These are phyloP conservation scores for Nemoura dubitans DNA, from an alignment of 2,888 invertebrate genomes.

Conservation along the genomic window DNA sequence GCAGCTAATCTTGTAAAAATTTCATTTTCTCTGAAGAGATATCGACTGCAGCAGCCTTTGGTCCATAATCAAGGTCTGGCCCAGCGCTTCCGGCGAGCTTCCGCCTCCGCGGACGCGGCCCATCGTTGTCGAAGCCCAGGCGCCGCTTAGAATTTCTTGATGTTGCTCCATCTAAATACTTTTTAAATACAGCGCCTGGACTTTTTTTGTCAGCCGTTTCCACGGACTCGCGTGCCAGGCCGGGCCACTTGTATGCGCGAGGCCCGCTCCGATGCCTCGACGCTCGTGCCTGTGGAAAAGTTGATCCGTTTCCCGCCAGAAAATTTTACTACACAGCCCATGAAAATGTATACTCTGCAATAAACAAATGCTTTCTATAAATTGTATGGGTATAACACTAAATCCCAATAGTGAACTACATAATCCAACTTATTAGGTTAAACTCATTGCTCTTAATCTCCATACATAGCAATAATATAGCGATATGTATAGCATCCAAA, in stretches of 20 bases:
- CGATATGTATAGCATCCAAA: too few relatives aligned
- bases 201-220: constrained; percentile 28
- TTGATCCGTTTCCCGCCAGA: constrained; percentile 39
- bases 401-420: not conserved
- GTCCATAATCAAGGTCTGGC: constrained; percentile 29
- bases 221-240: constrained; percentile 42
- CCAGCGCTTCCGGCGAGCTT: not conserved
- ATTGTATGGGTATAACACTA: too few relatives aligned
- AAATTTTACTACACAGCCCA: constrained; percentile 41
- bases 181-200: constrained; percentile 31
- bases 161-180: not conserved
- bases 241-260: constrained; percentile 37
- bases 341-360: too few relatives aligned
- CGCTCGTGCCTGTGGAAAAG: constrained; percentile 29
- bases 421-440: not conserved
- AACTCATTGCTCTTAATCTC: too few relatives aligned
- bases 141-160: not conserved
- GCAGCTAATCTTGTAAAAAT: not conserved
- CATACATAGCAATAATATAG: too few relatives aligned
- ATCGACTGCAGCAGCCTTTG: constrained; percentile 9
- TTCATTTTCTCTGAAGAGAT: not conserved
- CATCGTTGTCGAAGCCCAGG: not conserved
- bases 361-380: too few relatives aligned
- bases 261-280: constrained; percentile 21
- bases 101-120: not conserved